phyloP scores from a whole-genome alignment of 1,140 invertebrate genomes.

The Zaprionus gabonicus region DNA sequence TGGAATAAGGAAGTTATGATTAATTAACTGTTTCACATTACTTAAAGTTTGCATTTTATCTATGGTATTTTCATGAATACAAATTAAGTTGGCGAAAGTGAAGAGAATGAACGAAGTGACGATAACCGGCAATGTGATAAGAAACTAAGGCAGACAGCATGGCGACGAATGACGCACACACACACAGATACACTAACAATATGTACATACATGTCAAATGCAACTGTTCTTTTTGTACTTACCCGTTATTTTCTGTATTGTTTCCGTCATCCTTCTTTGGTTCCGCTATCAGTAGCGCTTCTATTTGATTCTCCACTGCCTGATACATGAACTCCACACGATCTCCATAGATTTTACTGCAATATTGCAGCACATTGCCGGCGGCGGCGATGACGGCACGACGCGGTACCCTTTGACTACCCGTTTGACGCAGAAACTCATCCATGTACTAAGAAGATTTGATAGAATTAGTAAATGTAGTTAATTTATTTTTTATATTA shows the following conservation, averaged over 20 bases:
- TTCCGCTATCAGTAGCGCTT: slow-evolving; percentile 45
- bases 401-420: slow-evolving; percentile 21
- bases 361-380: slow-evolving; percentile 54
- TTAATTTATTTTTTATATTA: not conserved
- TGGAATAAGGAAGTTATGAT: not conserved
- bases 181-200: not conserved
- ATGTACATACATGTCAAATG: not conserved
- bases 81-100: slow-evolving; percentile 7
- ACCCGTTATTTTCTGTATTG: slow-evolving; percentile 37
- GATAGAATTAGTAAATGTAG: not conserved
- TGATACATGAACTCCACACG: slow-evolving; percentile 62
- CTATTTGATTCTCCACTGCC: slow-evolving; percentile 55
- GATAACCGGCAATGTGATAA: slow-evolving; percentile 57
- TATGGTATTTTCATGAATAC: not conserved
- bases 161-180: slow-evolving; percentile 26
- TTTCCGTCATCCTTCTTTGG: slow-evolving; percentile 30
- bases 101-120: slow-evolving; percentile 33
- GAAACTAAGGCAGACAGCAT: slow-evolving; percentile 44
- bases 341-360: slow-evolving; percentile 62
- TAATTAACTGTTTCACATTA: not conserved
- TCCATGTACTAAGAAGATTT: slow-evolving; percentile 49
- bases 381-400: slow-evolving; percentile 43
- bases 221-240: slow-evolving; percentile 32
- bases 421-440: slow-evolving; percentile 40
- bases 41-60: not conserved